Conservation (phyloP, 2,113 vertebrate species). For the Merops nubicus region DNA sequence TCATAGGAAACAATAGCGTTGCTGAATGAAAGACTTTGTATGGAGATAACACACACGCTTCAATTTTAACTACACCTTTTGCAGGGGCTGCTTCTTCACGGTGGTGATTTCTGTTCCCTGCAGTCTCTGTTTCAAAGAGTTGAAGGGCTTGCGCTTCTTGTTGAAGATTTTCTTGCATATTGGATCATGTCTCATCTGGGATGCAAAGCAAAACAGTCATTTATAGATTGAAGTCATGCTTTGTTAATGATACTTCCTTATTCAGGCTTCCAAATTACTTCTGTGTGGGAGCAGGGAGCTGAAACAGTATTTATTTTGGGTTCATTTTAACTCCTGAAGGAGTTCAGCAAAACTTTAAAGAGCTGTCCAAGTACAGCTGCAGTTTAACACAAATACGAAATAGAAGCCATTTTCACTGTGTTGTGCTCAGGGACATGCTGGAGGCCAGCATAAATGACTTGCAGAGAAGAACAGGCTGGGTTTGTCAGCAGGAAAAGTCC, state of each 20-base stretch:
- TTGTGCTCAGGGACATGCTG: neutral
- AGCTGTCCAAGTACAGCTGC: neutral
- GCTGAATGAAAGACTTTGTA: neutral
- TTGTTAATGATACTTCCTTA: neutral
- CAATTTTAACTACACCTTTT: slow-evolving; percentile 29
- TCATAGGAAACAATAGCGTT: neutral
- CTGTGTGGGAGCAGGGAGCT: neutral
- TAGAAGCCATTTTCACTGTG: neutral
- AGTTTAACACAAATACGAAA: neutral
- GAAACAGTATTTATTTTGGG: neutral
- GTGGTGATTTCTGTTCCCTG: slow-evolving; percentile 48
- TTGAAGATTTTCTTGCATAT: slow-evolving; percentile 65
- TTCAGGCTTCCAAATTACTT: neutral
- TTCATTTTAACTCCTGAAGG: neutral
- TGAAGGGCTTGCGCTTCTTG: slow-evolving; percentile 69
- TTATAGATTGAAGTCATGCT: neutral
- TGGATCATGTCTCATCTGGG: slow-evolving; percentile 62
- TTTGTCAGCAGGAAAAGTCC: neutral
- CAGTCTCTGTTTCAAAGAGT: slow-evolving; percentile 67
- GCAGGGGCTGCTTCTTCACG: neutral
- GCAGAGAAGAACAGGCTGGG: neutral
- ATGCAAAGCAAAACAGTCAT: neutral
- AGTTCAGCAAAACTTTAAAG: neutral
- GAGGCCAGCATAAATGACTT: neutral
- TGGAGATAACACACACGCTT: neutral